Evolutionary conservation across 2,797 vertebrate genomes (phyloP), one percentile per base, ranked within the genome.

Genomic region (Simalia tracyae): DNA sequence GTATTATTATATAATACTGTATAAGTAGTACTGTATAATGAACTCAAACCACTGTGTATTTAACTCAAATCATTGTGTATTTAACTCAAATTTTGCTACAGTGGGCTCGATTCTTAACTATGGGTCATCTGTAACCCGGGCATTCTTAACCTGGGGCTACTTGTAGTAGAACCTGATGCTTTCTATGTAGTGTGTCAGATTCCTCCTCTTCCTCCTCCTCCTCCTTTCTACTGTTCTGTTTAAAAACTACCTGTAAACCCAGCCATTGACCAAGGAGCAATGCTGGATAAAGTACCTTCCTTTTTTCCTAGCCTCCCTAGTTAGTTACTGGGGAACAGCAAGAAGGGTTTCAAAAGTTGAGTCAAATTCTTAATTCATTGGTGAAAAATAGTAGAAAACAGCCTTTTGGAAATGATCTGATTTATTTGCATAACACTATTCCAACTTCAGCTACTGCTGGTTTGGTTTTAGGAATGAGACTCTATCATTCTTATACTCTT

Each of bases 381-480:
- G 14, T 72, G 15, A 72, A 72, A 68, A 72, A 7, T 61, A 95
- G 88, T 95, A 94, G 95, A 94, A 63, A 95, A 68, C 57, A n/a
- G 90, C 88, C 17, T 46, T 72, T 72, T 72, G 66, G n/a, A 72
- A 72, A 36, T 6, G 31, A 72, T 72, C 5, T 6, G 31, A 72
- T 72, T 5, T 61, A 72, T 90, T 93, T 22, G 31, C 64, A 42
- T 89, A 88, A 60, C 63, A 11, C 42, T 26, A 91, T 89, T 57
- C 89, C 28, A 14, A 46, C 95, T 94, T 95, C 89, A 87, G 89
- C 57, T 72, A 0, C 2, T n/a, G 89, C 14, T 8, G 31, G 15
- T 46, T 92, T 94, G 84, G 66, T 94, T 6, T 54, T 72, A 54
- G 92, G 92, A 91, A 92, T 88, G 91, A 90, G 95, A 96, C 95